Conservation (phyloP, 2,113 vertebrate species). For the Melanotaenia duboulayi region DNA sequence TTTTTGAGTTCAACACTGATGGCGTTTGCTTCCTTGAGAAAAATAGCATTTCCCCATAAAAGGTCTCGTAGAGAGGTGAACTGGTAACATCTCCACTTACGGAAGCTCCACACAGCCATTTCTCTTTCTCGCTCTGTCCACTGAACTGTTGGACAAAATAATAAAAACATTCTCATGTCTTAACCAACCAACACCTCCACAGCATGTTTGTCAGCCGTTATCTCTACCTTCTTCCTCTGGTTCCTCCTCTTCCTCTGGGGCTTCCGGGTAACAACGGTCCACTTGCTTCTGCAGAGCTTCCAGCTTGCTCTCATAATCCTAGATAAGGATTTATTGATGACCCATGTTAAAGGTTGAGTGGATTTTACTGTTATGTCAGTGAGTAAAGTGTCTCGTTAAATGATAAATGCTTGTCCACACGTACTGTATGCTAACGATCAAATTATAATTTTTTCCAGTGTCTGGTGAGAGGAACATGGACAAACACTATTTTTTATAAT, state of each 20-base stretch:
- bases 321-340: constrained; percentile 19
- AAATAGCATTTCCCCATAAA: constrained; percentile 96
- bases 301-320: constrained; percentile 98
- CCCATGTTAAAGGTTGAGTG: neutral
- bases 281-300: constrained; percentile 97
- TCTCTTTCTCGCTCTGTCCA: constrained; percentile 93
- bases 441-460: neutral
- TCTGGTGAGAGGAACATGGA: too few species aligned
- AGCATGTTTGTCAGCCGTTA: neutral
- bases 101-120: constrained; percentile 92
- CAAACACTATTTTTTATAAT: too few species aligned
- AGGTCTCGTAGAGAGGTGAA: constrained; percentile 96
- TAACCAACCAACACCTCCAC: neutral
- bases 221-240: constrained; percentile 93
- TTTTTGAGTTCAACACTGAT: constrained; percentile 98
- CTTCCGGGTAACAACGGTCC: constrained; percentile 90
- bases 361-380: too few species aligned
- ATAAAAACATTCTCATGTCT: neutral
- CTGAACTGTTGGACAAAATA: constrained; percentile 82
- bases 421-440: neutral
- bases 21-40: constrained; percentile 97
- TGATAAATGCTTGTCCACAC: neutral
- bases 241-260: constrained; percentile 92
- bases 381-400: neutral
- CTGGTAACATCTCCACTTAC: constrained; percentile 98